Evolutionary conservation across 1,140 invertebrate genomes (phyloP), one percentile per base, ranked within the genome.

Genomic region (Orussus abietinus): DNA sequence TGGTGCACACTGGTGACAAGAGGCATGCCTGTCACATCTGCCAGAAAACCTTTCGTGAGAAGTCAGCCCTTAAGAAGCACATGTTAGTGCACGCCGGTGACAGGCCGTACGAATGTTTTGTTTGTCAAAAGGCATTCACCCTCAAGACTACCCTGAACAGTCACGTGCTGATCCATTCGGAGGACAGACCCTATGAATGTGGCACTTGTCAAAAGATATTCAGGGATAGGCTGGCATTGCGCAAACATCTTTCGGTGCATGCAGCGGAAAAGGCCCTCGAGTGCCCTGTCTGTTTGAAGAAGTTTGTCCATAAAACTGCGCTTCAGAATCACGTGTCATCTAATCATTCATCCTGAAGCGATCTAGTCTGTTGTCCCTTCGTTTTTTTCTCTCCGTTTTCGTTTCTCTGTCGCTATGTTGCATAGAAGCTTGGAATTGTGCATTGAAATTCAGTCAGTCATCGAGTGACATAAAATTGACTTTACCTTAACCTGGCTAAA

Each of bases 151-250:
- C 66, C 44, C 63, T 86, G 14, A 71, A 81, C 44, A 86, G 82
- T 38, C 84, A 86, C 59, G 80, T 86, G 25, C 59, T 83, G 38
- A 83, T 85, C 35, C 84, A 86, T 53, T 82, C 82, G 2, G 81
- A 73, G 4, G 84, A 86, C 57, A 64, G 81, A 44, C 82, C 83
- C 1, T 85, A 82, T 59, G 82, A 84, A 39, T 86, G 84, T 68
- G 80, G 79, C 11, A 53, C 52, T 26, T 69, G 64, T 53, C 53
- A 56, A 17, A 61, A 63, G 40, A 53, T 53, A 37, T 69, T 67
- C 38, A 53, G 53, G 4, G 63, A 64, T 12, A 62, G 53, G 39
- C 37, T 41, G 7, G 48, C 51, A 4, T 36, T 67, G 34, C 58
- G 57, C 21, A 69, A 66, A 42, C 64, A 69, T 50, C 47, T 85